Base-by-base conservation (phyloP, 2,888 invertebrate species). In the Leptarthrus brevirostris region DNA sequence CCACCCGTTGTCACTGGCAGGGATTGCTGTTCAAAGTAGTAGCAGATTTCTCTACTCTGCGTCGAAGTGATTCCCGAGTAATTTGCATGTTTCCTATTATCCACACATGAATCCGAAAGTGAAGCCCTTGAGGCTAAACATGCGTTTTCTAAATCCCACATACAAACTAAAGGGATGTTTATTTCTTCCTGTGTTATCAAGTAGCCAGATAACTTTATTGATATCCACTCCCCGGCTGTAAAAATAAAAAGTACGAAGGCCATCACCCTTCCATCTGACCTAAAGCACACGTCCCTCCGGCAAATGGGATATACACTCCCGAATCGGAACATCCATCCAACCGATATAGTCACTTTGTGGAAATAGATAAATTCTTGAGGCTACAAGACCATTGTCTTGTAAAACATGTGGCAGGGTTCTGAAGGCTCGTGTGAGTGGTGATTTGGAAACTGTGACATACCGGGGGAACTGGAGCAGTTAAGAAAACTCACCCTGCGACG, bases 341-440 rank as follows among this genome's bases (percentile, higher is more conserved):
- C 64, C 56, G 36, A 70, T 69, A 72, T 53, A 76, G 72, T 54
- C 76, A 76, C 74, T 76, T 74, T 76, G 76, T 66, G 74, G 76
- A 66, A 73, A 75, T 49, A 69, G 69, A 76, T 76, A 76, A 76
- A 76, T 76, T 76, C 72, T 74, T 76, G 52, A 20, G 72, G 47
- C 24, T 72, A 76, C 76, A 76, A 76, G 74, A 61, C 74, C 54
- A 76, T 76, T 74, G 74, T 76, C 76, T 76, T 76, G 76, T 76
- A 74, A 72, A 74, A 76, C 76, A 76, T 72, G 26, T 54, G 69
- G 52, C 14, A 16, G 16, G 53, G 22, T 12, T 14, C 56, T 72
- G 24, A 12, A 40, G 54, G 47, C n/a, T 26, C 16, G 72, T 44
- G 40, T 34, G 20, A 40, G 18, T n/a, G 20, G 61, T 61, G 61